phyloP scores from a whole-genome alignment of 1,140 invertebrate species.

The Ips typographus region DNA sequence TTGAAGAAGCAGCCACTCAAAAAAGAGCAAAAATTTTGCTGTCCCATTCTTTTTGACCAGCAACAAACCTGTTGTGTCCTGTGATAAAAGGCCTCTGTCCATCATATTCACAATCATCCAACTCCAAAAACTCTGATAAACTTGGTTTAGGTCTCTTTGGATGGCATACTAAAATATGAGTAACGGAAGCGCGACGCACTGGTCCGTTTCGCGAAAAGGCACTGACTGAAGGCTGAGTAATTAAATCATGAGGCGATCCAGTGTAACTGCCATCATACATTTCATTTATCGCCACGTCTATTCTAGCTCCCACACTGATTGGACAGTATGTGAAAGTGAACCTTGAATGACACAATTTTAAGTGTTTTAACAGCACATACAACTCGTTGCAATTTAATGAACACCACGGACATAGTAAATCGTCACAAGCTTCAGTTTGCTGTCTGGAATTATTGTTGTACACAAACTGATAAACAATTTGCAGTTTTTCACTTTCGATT shows the following conservation, averaged over 20 bases:
- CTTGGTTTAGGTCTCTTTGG: slow-evolving; percentile 69
- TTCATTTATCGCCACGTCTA: slow-evolving; percentile 95
- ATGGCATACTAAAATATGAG: slow-evolving; percentile 85
- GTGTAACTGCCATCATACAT: slow-evolving; percentile 93
- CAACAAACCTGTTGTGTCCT: slow-evolving; percentile 67
- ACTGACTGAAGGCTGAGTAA: slow-evolving; percentile 63
- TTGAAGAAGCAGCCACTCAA: not conserved
- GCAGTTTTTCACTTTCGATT: slow-evolving; percentile 54
- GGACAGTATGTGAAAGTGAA: slow-evolving; percentile 90
- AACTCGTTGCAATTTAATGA: slow-evolving; percentile 84
- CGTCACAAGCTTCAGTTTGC: slow-evolving; percentile 90
- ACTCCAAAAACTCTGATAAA: slow-evolving; percentile 81
- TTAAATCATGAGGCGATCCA: slow-evolving; percentile 86
- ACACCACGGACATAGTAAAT: slow-evolving; percentile 94
- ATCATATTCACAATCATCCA: slow-evolving; percentile 77
- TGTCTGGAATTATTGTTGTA: slow-evolving; percentile 94
- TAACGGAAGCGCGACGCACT: slow-evolving; percentile 80
- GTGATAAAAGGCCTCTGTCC: slow-evolving; percentile 83
- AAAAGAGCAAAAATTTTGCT: not conserved
- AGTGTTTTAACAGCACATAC: slow-evolving; percentile 88
- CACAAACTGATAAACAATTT: slow-evolving; percentile 94
- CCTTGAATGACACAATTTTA: slow-evolving; percentile 89
- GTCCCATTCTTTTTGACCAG: no score
- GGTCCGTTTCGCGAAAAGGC: slow-evolving; percentile 77
- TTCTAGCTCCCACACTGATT: slow-evolving; percentile 80